Conservation (phyloP, 37 sponge, comb jelly and placozoan species). For the Dysidea cf. avara region DNA sequence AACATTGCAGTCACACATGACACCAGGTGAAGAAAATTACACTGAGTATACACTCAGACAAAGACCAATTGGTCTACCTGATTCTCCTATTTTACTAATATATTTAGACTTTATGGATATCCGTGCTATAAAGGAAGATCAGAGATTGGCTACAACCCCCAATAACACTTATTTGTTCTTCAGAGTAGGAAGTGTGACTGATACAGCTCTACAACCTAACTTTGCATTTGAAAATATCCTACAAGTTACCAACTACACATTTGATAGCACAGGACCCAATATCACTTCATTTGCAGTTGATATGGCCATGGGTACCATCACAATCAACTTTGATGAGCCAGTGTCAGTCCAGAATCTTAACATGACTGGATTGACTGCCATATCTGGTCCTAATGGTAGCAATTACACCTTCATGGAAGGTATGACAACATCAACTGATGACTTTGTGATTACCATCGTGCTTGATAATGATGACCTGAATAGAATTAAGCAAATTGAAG, state of each 20-base stretch:
- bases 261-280: slow-evolving; percentile 73
- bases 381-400: slow-evolving; percentile 58
- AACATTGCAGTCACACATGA: slow-evolving; percentile 38
- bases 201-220: slow-evolving; percentile 62
- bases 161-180: slow-evolving; percentile 73
- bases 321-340: slow-evolving; percentile 86
- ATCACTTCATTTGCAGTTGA: slow-evolving; percentile 56
- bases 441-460: slow-evolving; percentile 46
- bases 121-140: slow-evolving; percentile 66
- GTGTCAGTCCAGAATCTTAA: slow-evolving; percentile 56
- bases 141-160: slow-evolving; percentile 60
- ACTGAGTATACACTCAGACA: slow-evolving; percentile 42
- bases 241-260: slow-evolving; percentile 51
- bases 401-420: slow-evolving; percentile 73
- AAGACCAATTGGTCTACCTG: neutral
- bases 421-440: slow-evolving; percentile 56
- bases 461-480: slow-evolving; percentile 71
- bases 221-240: slow-evolving; percentile 30
- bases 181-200: slow-evolving; percentile 51
- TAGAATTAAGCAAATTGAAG: slow-evolving; percentile 67
- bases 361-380: slow-evolving; percentile 60
- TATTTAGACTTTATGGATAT: slow-evolving; percentile 59
- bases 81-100: slow-evolving; percentile 48
- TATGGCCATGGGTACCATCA: slow-evolving; percentile 52
- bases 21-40: slow-evolving; percentile 7